Evolutionary conservation across 2,888 invertebrate species (phyloP), one percentile per base, ranked within the genome.

Genomic region (Tipula confusa): DNA sequence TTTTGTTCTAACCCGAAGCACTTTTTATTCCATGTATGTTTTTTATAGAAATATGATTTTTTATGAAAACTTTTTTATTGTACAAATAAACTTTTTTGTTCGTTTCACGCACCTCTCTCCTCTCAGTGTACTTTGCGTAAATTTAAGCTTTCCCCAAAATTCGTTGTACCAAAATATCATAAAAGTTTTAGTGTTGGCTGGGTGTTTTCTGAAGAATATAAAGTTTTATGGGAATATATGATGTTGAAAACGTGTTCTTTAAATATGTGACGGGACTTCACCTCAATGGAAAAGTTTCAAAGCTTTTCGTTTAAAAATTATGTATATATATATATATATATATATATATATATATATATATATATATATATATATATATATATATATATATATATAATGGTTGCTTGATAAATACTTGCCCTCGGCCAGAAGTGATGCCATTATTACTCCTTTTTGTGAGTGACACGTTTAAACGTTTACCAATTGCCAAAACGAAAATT

Each of bases 61-160:
- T 64, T 64, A 64, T 64, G 24, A 64, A 64, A 64, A 64, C 64
- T 64, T 64, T 64, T 64, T 64, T 64, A 64, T 64, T 64, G 64
- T 24, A 24, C 24, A 64, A 64, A 64, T 64, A 64, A 24, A 64
- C 24, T 24, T 64, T 64, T 64, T 43, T 43, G 11, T 43, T 64
- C 24, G 64, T 64, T 18, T 24, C 24, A 9, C 18, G 64, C 64
- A 24, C 2, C 43, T 64, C 64, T 11, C 18, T 9, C 33, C n/a
- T n/a, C 64, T 64, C 18, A 9, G 7, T 64, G 64, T 64, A 9
- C 18, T 64, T 24, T 64, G 64, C 64, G 64, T 64, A 64, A 64
- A 24, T 64, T 64, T 64, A 64, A 64, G 24, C 64, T 64, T 24
- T 64, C 2, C 24, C n/a, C 11, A 24, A 64, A 64, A 64, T 11